Conservation (phyloP, 2,888 invertebrate species). For the Pristionchus entomophagus region DNA sequence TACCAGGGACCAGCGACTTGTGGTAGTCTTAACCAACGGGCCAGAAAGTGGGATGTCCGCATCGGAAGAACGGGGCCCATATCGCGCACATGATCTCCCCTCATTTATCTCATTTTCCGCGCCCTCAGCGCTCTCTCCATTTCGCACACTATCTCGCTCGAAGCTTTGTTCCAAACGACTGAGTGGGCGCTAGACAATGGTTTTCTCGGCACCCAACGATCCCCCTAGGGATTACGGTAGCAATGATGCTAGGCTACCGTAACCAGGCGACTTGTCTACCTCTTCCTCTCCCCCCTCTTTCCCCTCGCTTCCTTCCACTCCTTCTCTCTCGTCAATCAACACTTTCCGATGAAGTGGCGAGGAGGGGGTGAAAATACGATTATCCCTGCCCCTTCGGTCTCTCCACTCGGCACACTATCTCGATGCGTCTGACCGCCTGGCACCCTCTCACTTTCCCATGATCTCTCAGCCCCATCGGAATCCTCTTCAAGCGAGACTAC, state of each 20-base stretch:
- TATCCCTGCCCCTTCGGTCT: background rate
- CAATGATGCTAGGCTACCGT: background rate
- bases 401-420: background rate
- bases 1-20: too few species aligned
- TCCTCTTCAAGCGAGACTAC: background rate
- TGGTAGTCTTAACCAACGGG: too few species aligned
- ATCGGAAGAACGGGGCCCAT: too few species aligned
- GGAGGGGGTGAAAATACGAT: constrained; percentile 33
- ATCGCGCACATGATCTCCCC: background rate
- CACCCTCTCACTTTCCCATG: background rate
- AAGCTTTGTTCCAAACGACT: constrained; percentile 23
- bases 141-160: background rate
- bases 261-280: background rate
- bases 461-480: background rate
- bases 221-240: background rate
- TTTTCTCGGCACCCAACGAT: background rate
- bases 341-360: constrained; percentile 22
- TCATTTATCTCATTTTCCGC: constrained; percentile 1
- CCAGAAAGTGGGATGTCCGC: too few species aligned
- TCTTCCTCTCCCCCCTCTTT: background rate
- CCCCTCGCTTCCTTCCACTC: background rate
- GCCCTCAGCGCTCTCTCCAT: background rate
- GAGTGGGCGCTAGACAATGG: constrained; percentile 29
- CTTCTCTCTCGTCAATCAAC: constrained; percentile 16
- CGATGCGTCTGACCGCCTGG: background rate